These are phyloP conservation scores for Sinelater perroti DNA, from an alignment of 2,888 invertebrate genomes.

Conservation along the genomic window DNA sequence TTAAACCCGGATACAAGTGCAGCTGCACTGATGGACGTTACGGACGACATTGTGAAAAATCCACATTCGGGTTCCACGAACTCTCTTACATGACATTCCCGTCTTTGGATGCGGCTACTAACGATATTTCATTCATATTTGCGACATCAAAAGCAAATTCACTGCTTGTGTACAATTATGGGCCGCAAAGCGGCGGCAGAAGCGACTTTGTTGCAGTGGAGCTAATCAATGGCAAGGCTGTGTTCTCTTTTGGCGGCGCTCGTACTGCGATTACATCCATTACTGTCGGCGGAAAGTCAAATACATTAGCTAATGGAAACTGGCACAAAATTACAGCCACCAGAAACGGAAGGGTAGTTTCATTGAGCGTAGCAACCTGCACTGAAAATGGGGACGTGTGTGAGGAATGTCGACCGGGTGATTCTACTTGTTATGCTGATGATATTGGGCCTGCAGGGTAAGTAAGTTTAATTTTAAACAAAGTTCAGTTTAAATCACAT, in stretches of 20 bases:
- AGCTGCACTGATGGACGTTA: constrained; percentile 89
- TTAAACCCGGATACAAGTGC: constrained; percentile 88
- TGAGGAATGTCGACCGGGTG: constrained; percentile 85
- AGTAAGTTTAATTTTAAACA: constrained; percentile 5
- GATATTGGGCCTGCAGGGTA: constrained; percentile 64
- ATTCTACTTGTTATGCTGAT: constrained; percentile 83
- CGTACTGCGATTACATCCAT: constrained; percentile 88
- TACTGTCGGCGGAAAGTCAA: constrained; percentile 70
- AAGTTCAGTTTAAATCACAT: background rate
- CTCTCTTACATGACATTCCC: constrained; percentile 91
- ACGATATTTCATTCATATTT: constrained; percentile 90
- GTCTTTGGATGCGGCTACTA: constrained; percentile 85
- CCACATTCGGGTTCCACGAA: constrained; percentile 88
- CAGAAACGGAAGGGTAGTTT: constrained; percentile 87
- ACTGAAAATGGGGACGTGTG: constrained; percentile 87
- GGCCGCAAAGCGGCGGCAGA: constrained; percentile 84
- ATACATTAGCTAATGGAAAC: constrained; percentile 81
- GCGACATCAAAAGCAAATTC: constrained; percentile 89
- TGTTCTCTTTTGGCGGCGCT: constrained; percentile 90
- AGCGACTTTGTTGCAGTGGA: constrained; percentile 95
- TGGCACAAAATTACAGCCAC: constrained; percentile 95
- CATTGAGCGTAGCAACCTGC: constrained; percentile 82
- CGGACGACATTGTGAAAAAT: constrained; percentile 90
- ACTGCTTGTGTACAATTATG: constrained; percentile 90
- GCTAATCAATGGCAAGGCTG: constrained; percentile 81